Conservation (phyloP, 2,113 vertebrate genomes). For the Sinocyclocheilus maitianheensis region DNA sequence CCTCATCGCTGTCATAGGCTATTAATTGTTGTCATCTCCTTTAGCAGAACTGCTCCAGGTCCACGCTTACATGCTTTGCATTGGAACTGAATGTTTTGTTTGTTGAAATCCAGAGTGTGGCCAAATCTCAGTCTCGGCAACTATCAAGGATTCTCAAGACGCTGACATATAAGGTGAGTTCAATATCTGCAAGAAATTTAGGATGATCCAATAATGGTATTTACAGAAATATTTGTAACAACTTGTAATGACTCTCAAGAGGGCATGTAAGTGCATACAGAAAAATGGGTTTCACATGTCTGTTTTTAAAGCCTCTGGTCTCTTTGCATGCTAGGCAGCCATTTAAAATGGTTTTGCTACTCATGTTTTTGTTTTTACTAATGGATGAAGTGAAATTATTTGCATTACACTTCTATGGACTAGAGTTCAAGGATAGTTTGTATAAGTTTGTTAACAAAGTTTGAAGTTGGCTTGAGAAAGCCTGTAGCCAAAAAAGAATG, state of each 20-base stretch:
- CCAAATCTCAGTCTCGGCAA: not conserved
- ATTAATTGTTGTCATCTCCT: conserved; percentile 13
- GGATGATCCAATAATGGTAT: not conserved
- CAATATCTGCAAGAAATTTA: not conserved
- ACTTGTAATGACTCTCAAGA: not conserved
- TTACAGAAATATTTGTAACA: not conserved
- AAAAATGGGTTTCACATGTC: not conserved
- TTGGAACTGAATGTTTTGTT: conserved; percentile 51
- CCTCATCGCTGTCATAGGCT: not conserved
- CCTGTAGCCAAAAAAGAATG: too few relatives aligned
- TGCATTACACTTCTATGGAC: too few relatives aligned
- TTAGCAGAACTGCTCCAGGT: conserved; percentile 61
- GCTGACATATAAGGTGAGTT: conserved; percentile 44
- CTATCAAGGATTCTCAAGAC: conserved; percentile 16
- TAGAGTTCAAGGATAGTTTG: too few relatives aligned
- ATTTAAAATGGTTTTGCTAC: not conserved
- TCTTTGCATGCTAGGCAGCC: not conserved
- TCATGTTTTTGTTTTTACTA: not conserved
- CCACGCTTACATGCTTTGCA: conserved; percentile 55
- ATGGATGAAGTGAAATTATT: too few relatives aligned
- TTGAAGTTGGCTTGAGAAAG: too few relatives aligned
- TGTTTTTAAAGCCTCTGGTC: not conserved
- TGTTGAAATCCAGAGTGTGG: conserved; percentile 21
- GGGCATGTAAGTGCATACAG: not conserved
- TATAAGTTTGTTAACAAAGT: too few relatives aligned